phyloP scores from a whole-genome alignment of 2,113 vertebrate species.

The Gracilinanus agilis region DNA sequence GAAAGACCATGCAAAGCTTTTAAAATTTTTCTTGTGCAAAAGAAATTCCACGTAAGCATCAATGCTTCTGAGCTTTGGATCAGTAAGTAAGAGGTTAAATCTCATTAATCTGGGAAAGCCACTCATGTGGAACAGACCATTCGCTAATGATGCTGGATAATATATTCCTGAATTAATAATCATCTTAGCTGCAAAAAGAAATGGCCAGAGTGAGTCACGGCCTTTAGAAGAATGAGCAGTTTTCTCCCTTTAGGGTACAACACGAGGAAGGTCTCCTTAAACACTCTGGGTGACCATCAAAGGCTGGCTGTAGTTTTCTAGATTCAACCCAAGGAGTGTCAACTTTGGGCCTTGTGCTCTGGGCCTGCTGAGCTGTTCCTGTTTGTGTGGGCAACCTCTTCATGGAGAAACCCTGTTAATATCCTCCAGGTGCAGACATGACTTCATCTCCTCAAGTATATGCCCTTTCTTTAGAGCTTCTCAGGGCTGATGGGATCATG shows the following conservation, averaged over 20 bases:
- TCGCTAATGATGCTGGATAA: background rate
- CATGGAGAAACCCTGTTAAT: slow-evolving; percentile 77
- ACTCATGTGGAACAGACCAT: background rate
- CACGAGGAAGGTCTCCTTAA: background rate
- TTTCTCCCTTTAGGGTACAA: background rate
- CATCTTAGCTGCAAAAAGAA: background rate
- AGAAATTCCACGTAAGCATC: no score
- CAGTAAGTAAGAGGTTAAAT: no score
- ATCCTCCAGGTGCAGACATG: slow-evolving; percentile 81
- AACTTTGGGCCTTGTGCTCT: slow-evolving; percentile 51
- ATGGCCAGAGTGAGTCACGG: slow-evolving; percentile 51
- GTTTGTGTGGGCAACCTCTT: slow-evolving; percentile 76
- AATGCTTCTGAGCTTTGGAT: no score
- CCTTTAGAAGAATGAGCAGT: slow-evolving; percentile 46
- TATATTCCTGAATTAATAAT: background rate
- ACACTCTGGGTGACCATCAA: background rate
- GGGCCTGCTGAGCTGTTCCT: slow-evolving; percentile 63
- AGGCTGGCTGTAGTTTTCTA: slow-evolving; percentile 10
- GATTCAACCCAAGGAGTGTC: slow-evolving; percentile 37
- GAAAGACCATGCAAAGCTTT: no score
- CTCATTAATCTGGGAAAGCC: background rate
- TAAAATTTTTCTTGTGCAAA: no score
- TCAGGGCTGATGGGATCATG: slow-evolving; percentile 49
- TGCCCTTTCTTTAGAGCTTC: slow-evolving; percentile 52
- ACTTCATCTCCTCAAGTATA: slow-evolving; percentile 78